phyloP scores from a whole-genome alignment of 2,888 invertebrate species.

The Idaea dimidiata region DNA sequence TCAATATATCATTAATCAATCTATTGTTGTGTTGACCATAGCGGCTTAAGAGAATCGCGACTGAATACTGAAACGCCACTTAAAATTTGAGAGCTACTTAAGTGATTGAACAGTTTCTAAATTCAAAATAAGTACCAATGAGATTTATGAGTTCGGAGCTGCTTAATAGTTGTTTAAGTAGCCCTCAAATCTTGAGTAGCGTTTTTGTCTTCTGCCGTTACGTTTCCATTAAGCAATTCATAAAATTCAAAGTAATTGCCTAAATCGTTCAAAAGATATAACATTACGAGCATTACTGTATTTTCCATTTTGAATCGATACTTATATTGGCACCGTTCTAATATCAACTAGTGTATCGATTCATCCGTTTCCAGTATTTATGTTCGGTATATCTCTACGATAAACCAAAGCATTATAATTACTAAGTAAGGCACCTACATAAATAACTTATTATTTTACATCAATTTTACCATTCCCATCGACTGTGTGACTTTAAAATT shows the following conservation, averaged over 20 bases:
- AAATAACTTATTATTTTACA: background rate
- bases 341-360: slow-evolving; percentile 17
- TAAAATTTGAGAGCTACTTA: no score
- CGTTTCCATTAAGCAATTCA: background rate
- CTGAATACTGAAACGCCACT: no score
- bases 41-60: no score
- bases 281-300: background rate
- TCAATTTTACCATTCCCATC: background rate
- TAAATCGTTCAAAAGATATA: background rate
- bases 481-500: background rate
- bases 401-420: slow-evolving; percentile 22
- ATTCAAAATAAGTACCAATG: background rate
- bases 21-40: no score
- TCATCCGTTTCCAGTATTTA: slow-evolving; percentile 12
- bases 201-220: background rate
- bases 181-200: no score
- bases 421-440: slow-evolving; percentile 1
- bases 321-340: slow-evolving; percentile 22
- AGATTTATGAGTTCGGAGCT: background rate
- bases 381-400: slow-evolving; percentile 22
- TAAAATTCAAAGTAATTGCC: background rate
- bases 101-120: no score
- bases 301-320: slow-evolving; percentile 14
- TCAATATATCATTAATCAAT: background rate
- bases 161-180: no score